Conservation (phyloP, 2,888 invertebrate species). For the Cryptocephalus moraei region DNA sequence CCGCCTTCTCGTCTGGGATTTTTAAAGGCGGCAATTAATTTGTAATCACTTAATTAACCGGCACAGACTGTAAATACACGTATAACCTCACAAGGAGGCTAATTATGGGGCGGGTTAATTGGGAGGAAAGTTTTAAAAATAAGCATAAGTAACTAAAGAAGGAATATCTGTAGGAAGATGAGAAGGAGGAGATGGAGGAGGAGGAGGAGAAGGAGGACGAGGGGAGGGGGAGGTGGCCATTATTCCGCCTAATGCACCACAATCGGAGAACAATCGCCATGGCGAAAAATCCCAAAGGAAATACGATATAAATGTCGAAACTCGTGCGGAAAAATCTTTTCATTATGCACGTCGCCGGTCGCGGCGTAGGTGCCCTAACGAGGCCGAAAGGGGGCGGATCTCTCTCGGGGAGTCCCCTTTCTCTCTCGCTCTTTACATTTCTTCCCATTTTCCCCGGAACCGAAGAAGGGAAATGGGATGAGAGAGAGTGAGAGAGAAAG, state of each 20-base stretch:
- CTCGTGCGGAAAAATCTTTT: slow-evolving; percentile 35
- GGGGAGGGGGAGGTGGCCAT: background rate
- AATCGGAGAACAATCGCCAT: background rate
- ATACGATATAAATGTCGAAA: slow-evolving; percentile 32
- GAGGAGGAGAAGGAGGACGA: background rate
- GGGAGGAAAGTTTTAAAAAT: background rate
- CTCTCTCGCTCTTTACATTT: too few species aligned
- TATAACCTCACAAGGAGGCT: background rate
- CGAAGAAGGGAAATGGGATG: too few species aligned
- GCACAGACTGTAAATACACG: background rate
- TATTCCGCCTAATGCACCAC: background rate
- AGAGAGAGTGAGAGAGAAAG: too few species aligned
- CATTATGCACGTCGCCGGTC: slow-evolving; percentile 18
- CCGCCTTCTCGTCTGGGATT: background rate
- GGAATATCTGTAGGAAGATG: too few species aligned
- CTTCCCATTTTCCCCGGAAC: too few species aligned
- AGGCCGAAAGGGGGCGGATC: background rate
- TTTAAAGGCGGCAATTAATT: background rate
- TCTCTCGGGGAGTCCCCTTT: too few species aligned
- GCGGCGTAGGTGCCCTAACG: background rate
- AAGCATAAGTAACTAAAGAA: background rate
- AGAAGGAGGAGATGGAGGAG: background rate
- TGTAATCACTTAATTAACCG: background rate
- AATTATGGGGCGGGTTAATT: background rate
- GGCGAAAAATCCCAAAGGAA: slow-evolving; percentile 27